A percentile compares a stretch with the other conserved stretches of the same genome.
Evolutionary conservation across 2,888 invertebrate species (phyloP).

Genomic region (Lepidochrysops patricia): DNA sequence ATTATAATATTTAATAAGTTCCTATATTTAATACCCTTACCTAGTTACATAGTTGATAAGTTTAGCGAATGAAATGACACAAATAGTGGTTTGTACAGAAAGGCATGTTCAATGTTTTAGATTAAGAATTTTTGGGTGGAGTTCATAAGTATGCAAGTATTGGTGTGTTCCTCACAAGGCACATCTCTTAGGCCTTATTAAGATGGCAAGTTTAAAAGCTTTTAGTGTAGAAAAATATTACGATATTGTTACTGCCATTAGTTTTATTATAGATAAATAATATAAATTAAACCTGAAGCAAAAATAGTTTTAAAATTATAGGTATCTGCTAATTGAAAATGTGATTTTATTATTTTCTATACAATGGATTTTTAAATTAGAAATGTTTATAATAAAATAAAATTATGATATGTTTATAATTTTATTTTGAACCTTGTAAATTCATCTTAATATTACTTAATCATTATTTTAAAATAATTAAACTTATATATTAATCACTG

Average conservation of each 20-base stretch:
- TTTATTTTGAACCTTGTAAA: conserved; percentile 9
- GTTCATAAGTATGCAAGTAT: no score
- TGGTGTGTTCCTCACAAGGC: no score
- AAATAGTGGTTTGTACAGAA: neutral
- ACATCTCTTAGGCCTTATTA: no score
- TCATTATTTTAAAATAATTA: neutral
- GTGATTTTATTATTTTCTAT: neutral
- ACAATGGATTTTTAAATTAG: neutral
- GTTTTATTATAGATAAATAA: no score
- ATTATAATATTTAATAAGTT: conserved; percentile 88
- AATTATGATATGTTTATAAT: neutral
- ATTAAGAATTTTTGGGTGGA: neutral
- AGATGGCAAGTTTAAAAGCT: no score
- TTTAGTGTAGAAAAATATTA: no score
- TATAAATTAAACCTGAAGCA: no score
- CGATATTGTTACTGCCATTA: neutral
- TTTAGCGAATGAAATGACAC: conserved; percentile 78
- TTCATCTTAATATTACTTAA: conserved; percentile 1
- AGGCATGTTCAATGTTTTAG: neutral
- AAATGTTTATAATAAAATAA: neutral
- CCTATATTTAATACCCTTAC: conserved; percentile 88
- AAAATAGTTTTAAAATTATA: no score
- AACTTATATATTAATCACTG: neutral
- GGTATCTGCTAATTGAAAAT: neutral
- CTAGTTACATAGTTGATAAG: conserved; percentile 88